Base-by-base conservation (phyloP, 2,797 vertebrate genomes). In the Neoniphon sammara region DNA sequence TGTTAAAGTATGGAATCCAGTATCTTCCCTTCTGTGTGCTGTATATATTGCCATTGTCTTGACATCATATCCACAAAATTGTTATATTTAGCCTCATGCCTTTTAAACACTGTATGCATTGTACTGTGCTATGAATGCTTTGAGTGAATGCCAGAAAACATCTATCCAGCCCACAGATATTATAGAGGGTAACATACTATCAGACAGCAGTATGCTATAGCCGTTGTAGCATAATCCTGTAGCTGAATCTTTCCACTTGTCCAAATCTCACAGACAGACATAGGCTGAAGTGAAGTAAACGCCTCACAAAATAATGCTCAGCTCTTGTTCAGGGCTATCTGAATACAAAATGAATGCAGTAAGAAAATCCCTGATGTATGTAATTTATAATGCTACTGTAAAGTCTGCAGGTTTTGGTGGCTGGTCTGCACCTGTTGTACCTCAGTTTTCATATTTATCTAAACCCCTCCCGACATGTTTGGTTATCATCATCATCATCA, bases 11-110 rank as follows among this genome's bases (percentile, higher is more conserved):
- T 84, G 56, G 77, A 88, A 89, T 89, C 84, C 83, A 84, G 34
- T 82, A 84, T 85, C 87, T 88, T 89, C 85, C 84, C 84, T 86
- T 62, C 62, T 78, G 73, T 75, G 61, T 76, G 82, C 82, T 85
- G 82, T 71, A 78, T 76, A 70, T 83, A 71, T 82, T 68, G 60
- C 64, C 65, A 76, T 68, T 30, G 49, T 83, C 70, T 68, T 70
- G 53, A 57, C 36, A 27, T 72, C 73, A 74, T 87, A 77, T 75
- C 75, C 65, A 78, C 70, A 66, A 25, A 52, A 46, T 71, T 20
- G 67, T 78, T 89, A 70, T 52, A 79, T 75, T 64, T 76, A 87
- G 54, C 61, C 55, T 88, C 77, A 75, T 81, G 85, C 59, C 59
- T 73, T 80, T 18, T 68, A 54, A 75, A 66, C 77, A 74, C 74